Evolutionary conservation across 2,888 invertebrate species (phyloP), one percentile per base, ranked within the genome.

Genomic region (Mystacides longicornis): DNA sequence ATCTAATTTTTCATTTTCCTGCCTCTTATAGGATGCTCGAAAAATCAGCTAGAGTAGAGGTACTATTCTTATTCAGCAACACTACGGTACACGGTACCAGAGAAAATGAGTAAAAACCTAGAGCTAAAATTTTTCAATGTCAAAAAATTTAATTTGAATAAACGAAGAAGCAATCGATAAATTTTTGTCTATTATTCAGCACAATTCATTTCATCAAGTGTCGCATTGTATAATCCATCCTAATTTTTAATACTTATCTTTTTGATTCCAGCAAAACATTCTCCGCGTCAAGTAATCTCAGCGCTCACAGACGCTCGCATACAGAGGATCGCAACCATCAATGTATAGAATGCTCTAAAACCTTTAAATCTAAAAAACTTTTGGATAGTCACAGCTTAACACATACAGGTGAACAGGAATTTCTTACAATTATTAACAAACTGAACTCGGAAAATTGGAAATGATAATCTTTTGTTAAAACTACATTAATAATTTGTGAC

Each of bases 351-450:
- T 63, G 63, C 52, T 46, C 51, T 0, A 47, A 54, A 46, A 56
- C 59, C 14, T 63, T 62, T 27, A 62, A 60, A 50, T 56, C 61
- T 18, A 9, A 49, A 4, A 49, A 54, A 19, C 62, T 61, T 16
- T 31, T 63, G 7, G 49, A 49, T 21, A 60, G 57, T 37, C 63
- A 63, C 48, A 55, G 52, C 23, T 62, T 62, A 42, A 62, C 60
- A 4, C 62, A 62, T 51, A 55, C 60, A 19, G 60, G 57, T 57
- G 19, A 9, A 9, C 14, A 9, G 7, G 31, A 31, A 9, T 31
- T 14, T 9, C 14, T 31, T 9, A 31, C 27, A 16, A n/a, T 49
- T n/a, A n/a, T n/a, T n/a, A n/a, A n/a, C n/a, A n/a, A n/a, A 19
- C n/a, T 49, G 20, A 50, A n/a, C 14, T n/a, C 18, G 21, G 18